A percentile compares a stretch with the other conserved stretches of the same genome.
Conservation (phyloP, 2,888 invertebrate genomes). For the Euphydryas editha region DNA sequence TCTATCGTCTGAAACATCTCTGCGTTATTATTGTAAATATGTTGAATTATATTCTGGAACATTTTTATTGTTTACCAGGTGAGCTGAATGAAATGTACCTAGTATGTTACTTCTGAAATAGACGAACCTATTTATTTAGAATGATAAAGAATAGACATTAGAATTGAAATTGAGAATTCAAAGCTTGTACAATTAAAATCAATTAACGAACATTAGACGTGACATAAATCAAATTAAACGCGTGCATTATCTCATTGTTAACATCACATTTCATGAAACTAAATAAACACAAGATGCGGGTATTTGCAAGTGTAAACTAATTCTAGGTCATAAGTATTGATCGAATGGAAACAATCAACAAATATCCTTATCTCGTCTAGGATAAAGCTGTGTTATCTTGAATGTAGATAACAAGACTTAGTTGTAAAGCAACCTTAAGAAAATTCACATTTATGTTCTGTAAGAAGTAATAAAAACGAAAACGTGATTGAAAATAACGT, state of each 20-base stretch:
- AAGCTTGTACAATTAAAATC: neutral
- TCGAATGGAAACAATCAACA: slow-evolving; percentile 49
- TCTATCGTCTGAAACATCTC: too few species aligned
- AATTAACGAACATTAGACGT: neutral
- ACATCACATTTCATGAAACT: slow-evolving; percentile 9
- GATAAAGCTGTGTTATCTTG: slow-evolving; percentile 63
- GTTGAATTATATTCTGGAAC: too few species aligned
- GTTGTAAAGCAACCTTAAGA: slow-evolving; percentile 45
- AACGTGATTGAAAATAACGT: slow-evolving; percentile 4
- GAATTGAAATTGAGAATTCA: neutral
- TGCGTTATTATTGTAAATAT: too few species aligned
- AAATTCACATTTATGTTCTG: slow-evolving; percentile 34
- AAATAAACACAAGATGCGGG: slow-evolving; percentile 28
- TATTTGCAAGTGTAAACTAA: slow-evolving; percentile 42
- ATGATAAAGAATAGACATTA: neutral
- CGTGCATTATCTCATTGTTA: neutral
- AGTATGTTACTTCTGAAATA: too few species aligned
- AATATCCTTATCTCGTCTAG: slow-evolving; percentile 57
- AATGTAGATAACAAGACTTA: slow-evolving; percentile 48
- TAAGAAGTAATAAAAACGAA: neutral
- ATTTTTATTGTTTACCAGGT: too few species aligned
- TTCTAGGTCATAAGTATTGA: slow-evolving; percentile 52
- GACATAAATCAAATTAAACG: neutral
- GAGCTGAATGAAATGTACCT: too few species aligned
- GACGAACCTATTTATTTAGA: too few species aligned